These are phyloP conservation scores for Zophobas atratus DNA, from an alignment of 1,140 invertebrate species.

Conservation along the genomic window DNA sequence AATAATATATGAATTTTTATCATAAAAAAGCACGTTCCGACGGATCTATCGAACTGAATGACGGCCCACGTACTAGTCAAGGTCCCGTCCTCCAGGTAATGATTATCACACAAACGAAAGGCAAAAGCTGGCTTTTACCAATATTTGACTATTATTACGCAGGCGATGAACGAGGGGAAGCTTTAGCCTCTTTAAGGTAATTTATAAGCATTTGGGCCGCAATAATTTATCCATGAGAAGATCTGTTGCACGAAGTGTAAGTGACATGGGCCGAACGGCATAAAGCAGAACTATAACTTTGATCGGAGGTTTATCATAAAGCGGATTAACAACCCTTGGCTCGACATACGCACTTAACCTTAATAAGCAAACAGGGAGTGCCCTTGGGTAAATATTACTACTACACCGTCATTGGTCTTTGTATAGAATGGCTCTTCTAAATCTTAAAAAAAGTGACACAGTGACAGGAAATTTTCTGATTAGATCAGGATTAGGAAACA, in stretches of 20 bases:
- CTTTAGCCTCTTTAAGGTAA: constrained; percentile 44
- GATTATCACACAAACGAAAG: too few species aligned
- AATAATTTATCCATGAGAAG: constrained; percentile 49
- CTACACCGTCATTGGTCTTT: too few species aligned
- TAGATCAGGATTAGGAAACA: too few species aligned
- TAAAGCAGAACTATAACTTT: constrained; percentile 46
- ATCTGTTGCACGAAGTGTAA: constrained; percentile 53
- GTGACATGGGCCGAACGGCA: constrained; percentile 45
- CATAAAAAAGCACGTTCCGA: too few species aligned
- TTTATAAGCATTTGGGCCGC: constrained; percentile 47
- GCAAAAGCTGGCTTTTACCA: background rate
- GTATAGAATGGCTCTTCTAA: too few species aligned
- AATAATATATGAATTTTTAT: too few species aligned
- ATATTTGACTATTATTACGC: constrained; percentile 47
- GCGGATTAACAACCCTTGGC: constrained; percentile 31
- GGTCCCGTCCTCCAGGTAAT: too few species aligned
- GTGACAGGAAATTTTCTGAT: too few species aligned
- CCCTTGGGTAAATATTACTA: background rate
- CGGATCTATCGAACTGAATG: too few species aligned
- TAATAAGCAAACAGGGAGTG: background rate
- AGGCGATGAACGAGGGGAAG: background rate
- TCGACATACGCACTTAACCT: constrained; percentile 24
- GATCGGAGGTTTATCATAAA: constrained; percentile 49
- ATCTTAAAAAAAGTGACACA: too few species aligned
- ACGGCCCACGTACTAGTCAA: too few species aligned